These are phyloP conservation scores for Picathartes gymnocephalus DNA, from an alignment of 2,113 vertebrate genomes.

Conservation along the genomic window DNA sequence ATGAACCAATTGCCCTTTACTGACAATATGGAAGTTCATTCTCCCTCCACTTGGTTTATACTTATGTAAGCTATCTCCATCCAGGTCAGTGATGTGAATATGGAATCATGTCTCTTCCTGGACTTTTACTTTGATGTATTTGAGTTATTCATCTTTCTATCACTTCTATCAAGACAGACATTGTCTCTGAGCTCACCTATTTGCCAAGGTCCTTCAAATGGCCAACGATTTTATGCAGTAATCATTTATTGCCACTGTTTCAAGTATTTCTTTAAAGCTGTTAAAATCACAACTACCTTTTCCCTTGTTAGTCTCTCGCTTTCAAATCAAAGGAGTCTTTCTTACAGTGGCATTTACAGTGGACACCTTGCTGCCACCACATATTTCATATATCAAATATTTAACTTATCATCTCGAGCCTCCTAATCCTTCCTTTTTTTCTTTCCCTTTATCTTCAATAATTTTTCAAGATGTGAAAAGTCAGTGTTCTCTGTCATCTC, in stretches of 20 bases:
- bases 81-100: neutral
- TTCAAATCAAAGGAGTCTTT: neutral
- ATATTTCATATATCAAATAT: neutral
- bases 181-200: neutral
- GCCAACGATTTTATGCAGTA: neutral
- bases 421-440: neutral
- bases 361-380: neutral
- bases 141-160: neutral
- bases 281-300: neutral
- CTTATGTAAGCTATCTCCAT: neutral
- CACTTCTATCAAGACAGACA: neutral
- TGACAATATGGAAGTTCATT: accelerated
- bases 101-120: neutral
- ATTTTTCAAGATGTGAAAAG: neutral
- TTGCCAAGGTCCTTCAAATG: neutral
- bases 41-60: neutral
- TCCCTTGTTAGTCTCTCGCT: neutral
- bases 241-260: neutral
- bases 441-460: neutral
- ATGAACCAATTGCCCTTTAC: neutral
- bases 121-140: neutral
- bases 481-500: neutral
- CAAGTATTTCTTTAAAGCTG: neutral
- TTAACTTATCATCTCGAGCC: neutral
- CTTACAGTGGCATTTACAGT: neutral